These are phyloP conservation scores for Sceloporus undulatus DNA, from an alignment of 2,113 vertebrate genomes.

Conservation along the genomic window DNA sequence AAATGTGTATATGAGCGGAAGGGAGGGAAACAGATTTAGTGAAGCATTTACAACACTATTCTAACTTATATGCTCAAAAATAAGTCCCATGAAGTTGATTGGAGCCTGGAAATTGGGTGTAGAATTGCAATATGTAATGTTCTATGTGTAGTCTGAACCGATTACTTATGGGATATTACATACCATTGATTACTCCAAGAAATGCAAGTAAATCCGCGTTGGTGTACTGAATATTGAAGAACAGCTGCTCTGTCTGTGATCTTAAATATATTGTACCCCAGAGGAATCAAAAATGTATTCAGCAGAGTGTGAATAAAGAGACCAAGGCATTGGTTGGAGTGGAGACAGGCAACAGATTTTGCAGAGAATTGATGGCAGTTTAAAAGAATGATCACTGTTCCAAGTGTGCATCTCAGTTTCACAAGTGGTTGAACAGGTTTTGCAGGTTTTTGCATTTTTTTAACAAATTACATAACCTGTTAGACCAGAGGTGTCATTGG, in stretches of 20 bases:
- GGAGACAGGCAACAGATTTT: neutral
- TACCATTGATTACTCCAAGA: neutral
- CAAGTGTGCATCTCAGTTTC: neutral
- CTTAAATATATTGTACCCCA: neutral
- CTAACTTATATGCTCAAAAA: neutral
- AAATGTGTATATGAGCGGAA: neutral
- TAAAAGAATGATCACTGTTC: neutral
- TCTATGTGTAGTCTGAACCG: constrained; percentile 2
- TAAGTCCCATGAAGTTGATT: neutral
- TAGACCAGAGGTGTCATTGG: neutral
- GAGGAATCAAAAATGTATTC: neutral
- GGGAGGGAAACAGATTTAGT: neutral
- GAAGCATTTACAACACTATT: neutral
- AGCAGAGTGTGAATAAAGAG: neutral
- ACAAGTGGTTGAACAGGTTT: neutral
- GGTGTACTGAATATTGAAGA: neutral
- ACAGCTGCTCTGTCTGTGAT: neutral
- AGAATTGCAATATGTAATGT: neutral
- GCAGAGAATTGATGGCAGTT: neutral
- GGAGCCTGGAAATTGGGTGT: neutral
- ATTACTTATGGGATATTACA: no score
- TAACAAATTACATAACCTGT: neutral
- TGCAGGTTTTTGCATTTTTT: neutral
- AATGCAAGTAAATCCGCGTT: constrained; percentile 27
- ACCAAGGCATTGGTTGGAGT: neutral